Conservation (phyloP, 2,113 vertebrate genomes). For the Cinclus mexicanus region DNA sequence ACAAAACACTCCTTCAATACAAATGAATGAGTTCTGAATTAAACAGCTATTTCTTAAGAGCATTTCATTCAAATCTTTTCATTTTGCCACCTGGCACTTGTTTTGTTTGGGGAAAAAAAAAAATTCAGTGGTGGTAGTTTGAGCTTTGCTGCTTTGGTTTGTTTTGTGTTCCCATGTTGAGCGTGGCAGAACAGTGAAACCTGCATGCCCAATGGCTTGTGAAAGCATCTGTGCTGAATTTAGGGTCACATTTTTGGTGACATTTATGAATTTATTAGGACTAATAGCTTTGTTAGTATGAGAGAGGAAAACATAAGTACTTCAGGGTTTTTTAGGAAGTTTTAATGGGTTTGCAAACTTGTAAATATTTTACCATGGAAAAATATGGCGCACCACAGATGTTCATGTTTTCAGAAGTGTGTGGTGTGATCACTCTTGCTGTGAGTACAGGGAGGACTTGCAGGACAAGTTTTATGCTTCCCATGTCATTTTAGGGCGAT, state of each 20-base stretch:
- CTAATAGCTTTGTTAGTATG: background rate
- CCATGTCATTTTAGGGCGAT: background rate
- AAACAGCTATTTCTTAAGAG: conserved; percentile 77
- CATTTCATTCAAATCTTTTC: conserved; percentile 70
- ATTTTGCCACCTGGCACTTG: conserved; percentile 73
- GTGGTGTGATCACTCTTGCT: background rate
- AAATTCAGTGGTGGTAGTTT: background rate
- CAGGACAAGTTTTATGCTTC: background rate
- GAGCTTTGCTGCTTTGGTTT: conserved; percentile 1
- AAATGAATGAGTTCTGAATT: conserved; percentile 80
- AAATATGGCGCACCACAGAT: background rate
- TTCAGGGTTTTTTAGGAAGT: background rate
- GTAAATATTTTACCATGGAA: conserved; percentile 28
- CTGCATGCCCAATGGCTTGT: background rate
- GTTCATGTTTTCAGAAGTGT: background rate
- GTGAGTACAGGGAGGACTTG: background rate
- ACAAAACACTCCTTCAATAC: conserved; percentile 78
- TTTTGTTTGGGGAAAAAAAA: conserved; percentile 21
- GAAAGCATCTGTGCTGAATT: background rate
- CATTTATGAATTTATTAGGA: background rate
- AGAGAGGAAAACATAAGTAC: background rate
- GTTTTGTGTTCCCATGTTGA: background rate
- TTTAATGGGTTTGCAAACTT: conserved; percentile 4
- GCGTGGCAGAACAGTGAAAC: background rate
- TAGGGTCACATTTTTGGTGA: background rate